Evolutionary conservation across 2,113 vertebrate species (phyloP), one percentile per base, ranked within the genome.

Genomic region (Brienomyrus brachyistius): DNA sequence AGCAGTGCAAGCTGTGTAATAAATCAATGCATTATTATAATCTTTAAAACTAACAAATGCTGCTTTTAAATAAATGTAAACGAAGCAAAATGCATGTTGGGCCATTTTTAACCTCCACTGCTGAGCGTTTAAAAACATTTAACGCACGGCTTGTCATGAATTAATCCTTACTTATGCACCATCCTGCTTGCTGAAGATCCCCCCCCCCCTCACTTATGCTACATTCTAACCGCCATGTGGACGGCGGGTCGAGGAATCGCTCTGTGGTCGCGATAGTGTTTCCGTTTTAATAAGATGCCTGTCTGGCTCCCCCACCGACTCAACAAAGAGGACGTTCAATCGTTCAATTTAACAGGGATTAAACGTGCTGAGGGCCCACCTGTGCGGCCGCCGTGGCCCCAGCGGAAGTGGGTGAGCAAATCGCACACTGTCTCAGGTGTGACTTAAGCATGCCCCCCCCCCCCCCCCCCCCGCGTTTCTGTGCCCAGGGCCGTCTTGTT

Each of bases 201-300:
- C 4, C 48, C 92, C 89, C 50, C 7, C 35, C 3, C 19, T 5
- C 19, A 21, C 17, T 21, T 7, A 51, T 1, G 23, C 50, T 50
- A 40, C 50, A 17, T 45, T 88, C 9, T 66, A 66, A n/a, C 15
- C 3, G 9, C 13, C 48, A 35, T 9, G 27, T 1, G 1, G 54
- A 31, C 8, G 7, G 54, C 48, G 47, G 21, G 8, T 56, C 35
- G 31, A 56, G n/a, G 1, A 59, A 92, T 27, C 88, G 82, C 86
- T 52, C 62, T 89, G 87, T 50, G 77, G 90, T 80, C 77, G 62
- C 91, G 92, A 93, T 91, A 88, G 90, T 89, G 89, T 91, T 92
- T 93, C 92, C 0, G 8, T 90, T 94, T 94, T 93, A 94, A 95
- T 94, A 94, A 94, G 94, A 94, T 92, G 91, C 92, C 91, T 88